Conservation (phyloP, 2,113 vertebrate species). For the Choloepus hoffmanni region DNA sequence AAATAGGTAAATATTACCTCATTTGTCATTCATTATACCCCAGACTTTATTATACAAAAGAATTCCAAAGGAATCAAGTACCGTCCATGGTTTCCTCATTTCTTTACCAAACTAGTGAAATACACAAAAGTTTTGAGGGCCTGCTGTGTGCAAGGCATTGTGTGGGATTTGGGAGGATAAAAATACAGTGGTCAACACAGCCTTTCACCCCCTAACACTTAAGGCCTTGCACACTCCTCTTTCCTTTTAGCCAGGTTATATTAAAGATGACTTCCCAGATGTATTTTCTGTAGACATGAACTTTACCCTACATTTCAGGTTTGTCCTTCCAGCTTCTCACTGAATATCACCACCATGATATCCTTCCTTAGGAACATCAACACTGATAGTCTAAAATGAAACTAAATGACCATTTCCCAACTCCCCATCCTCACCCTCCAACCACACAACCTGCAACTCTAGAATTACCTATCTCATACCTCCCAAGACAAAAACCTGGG, state of each 20-base stretch:
- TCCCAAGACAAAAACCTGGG: neutral
- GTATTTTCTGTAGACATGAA: neutral
- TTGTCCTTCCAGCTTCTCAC: neutral
- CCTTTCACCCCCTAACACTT: neutral
- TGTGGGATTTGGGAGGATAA: neutral
- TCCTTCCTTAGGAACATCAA: neutral
- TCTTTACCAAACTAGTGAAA: neutral
- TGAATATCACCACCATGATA: neutral
- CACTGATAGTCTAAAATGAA: neutral
- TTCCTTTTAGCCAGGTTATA: neutral
- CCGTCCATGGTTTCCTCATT: neutral
- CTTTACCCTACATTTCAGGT: conserved; percentile 18
- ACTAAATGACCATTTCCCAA: neutral
- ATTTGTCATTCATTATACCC: neutral
- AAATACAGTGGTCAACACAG: neutral
- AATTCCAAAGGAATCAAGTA: neutral
- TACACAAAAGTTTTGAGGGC: neutral
- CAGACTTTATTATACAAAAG: conserved; percentile 17
- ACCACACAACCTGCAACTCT: neutral
- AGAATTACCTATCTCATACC: neutral
- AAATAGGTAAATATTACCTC: conserved; percentile 21
- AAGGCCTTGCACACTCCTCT: neutral
- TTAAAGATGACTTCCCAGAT: neutral
- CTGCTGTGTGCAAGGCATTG: neutral
- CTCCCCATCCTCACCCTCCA: neutral